phyloP scores from a whole-genome alignment of 2,113 vertebrate species.

The Agapornis roseicollis region DNA sequence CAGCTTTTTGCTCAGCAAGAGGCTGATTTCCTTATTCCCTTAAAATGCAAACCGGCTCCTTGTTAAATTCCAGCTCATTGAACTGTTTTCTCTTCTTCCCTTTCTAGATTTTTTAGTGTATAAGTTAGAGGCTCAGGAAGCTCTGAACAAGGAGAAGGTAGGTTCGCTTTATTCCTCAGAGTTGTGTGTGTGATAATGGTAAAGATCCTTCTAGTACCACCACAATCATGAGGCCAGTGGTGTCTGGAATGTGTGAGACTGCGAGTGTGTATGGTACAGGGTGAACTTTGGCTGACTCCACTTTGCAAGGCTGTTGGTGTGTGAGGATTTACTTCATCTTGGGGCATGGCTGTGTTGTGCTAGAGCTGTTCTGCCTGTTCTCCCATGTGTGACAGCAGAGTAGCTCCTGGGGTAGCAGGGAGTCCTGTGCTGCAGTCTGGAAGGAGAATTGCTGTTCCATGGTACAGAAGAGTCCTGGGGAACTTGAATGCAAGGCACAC shows the following conservation, averaged over 20 bases:
- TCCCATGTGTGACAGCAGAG: not conserved
- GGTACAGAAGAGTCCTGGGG: not conserved
- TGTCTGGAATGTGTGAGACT: not conserved
- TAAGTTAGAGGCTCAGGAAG: constrained; percentile 77
- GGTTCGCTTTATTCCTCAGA: not conserved
- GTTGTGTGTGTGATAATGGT: not conserved
- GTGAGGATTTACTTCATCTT: not conserved
- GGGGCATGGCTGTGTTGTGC: not conserved
- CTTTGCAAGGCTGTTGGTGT: not conserved
- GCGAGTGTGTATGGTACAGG: accelerated
- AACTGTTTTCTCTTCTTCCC: not conserved
- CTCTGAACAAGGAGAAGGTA: constrained; percentile 78
- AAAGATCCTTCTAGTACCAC: not conserved
- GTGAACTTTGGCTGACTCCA: not conserved
- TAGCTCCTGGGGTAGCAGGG: not conserved
- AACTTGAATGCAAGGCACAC: not conserved
- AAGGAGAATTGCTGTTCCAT: not conserved
- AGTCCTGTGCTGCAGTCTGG: not conserved
- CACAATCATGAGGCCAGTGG: accelerated
- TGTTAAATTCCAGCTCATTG: not conserved
- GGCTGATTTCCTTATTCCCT: not conserved
- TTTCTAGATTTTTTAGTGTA: constrained; percentile 74
- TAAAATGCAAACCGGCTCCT: too few species aligned
- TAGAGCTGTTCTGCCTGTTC: not conserved
- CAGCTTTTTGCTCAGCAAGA: not conserved